Evolutionary conservation across 2,888 invertebrate genomes (phyloP).

Genomic region (Alviniconcha strummeri): DNA sequence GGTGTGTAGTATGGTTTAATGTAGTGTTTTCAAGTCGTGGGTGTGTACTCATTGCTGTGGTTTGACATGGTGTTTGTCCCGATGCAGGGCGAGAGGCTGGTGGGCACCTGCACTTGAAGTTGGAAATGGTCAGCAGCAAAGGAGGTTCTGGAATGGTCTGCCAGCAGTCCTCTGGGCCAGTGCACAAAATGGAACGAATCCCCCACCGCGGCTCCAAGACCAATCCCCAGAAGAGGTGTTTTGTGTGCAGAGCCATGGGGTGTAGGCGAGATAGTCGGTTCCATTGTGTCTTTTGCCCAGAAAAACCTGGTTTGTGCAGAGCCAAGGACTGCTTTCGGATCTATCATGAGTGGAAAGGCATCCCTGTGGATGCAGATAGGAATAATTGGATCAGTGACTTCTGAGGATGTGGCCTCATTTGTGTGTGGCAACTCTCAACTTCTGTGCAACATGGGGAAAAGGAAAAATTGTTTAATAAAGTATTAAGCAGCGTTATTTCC

Average conservation of each 20-base stretch:
- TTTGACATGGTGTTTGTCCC: constrained; percentile 21
- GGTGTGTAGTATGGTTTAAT: no score
- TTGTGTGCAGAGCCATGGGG: constrained; percentile 1
- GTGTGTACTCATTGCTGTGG: background rate
- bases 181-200: constrained; percentile 12
- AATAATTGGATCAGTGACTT: background rate
- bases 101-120: background rate
- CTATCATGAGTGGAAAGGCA: constrained; percentile 18
- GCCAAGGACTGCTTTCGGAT: constrained; percentile 5
- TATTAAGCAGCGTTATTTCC: no score
- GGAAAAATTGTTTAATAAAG: no score
- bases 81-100: background rate
- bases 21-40: no score
- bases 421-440: no score
- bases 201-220: constrained; percentile 17
- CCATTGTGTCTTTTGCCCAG: constrained; percentile 10
- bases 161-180: background rate
- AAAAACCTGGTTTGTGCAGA: constrained; percentile 16
- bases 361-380: background rate
- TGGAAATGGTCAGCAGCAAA: background rate
- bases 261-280: constrained; percentile 16
- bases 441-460: no score
- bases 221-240: constrained; percentile 19
- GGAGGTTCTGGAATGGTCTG: background rate
- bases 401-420: background rate